phyloP scores from a whole-genome alignment of 2,888 invertebrate species.

The Orthosia incerta region DNA sequence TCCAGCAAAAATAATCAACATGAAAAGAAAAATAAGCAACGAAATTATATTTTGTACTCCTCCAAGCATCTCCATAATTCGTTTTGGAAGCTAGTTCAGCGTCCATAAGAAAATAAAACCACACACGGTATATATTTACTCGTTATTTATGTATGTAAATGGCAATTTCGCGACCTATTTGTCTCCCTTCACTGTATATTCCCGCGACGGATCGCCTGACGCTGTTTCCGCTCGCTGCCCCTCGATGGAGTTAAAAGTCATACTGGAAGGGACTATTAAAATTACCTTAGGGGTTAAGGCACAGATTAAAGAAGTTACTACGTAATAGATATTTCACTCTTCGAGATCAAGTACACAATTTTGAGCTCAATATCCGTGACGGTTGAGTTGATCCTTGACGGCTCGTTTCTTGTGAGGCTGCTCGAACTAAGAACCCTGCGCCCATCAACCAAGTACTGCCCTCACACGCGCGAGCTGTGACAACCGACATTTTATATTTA shows the following conservation, averaged over 20 bases:
- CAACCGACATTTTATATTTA: too few relatives aligned
- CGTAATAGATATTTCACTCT: too few relatives aligned
- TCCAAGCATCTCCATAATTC: conserved; percentile 61
- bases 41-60: conserved; percentile 21
- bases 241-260: conserved; percentile 45
- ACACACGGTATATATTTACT: conserved; percentile 62
- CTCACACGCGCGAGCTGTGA: too few relatives aligned
- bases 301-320: too few relatives aligned
- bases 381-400: too few relatives aligned
- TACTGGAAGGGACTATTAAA: conserved; percentile 59
- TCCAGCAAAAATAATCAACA: neutral
- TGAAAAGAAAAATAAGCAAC: conserved; percentile 19
- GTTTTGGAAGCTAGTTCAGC: conserved; percentile 54
- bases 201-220: conserved; percentile 72
- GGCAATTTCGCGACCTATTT: conserved; percentile 78
- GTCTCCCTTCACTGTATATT: conserved; percentile 73
- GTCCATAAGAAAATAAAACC: conserved; percentile 65
- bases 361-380: too few relatives aligned
- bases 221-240: conserved; percentile 71
- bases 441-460: too few relatives aligned
- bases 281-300: neutral
- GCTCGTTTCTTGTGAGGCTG: too few relatives aligned
- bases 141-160: conserved; percentile 73
- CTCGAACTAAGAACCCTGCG: too few relatives aligned
- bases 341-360: too few relatives aligned